Conservation (phyloP, 2,888 invertebrate genomes). For the Ommatoiulus sabulosus region DNA sequence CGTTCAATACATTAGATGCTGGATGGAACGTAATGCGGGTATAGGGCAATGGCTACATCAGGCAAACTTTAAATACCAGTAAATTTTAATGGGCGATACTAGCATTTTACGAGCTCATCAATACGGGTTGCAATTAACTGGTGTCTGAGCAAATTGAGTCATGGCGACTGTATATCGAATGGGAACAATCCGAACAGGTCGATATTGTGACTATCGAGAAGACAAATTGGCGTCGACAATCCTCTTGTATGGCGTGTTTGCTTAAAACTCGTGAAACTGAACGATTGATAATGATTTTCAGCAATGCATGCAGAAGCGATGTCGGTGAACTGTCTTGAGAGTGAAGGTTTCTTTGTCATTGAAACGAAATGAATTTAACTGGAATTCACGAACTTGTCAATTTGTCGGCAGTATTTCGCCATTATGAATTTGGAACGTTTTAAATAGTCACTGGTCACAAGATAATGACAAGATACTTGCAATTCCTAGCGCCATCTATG, state of each 20-base stretch:
- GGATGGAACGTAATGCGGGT: background rate
- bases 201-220: background rate
- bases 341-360: no score
- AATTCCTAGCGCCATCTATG: no score
- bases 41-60: background rate
- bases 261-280: no score
- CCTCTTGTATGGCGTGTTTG: background rate
- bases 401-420: no score
- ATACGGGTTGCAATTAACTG: background rate
- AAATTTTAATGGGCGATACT: slow-evolving; percentile 6
- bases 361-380: no score
- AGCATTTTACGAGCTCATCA: background rate
- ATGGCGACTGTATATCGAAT: background rate
- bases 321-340: no score
- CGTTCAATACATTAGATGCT: background rate
- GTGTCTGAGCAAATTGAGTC: background rate
- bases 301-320: no score
- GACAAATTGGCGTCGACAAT: background rate
- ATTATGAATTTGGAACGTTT: no score
- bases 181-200: background rate
- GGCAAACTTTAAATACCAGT: background rate
- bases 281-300: no score
- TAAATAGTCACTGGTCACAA: no score
- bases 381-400: no score
- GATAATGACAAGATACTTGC: no score